Base-by-base conservation (phyloP, 2,888 invertebrate species). In the Clepsis dumicolana region DNA sequence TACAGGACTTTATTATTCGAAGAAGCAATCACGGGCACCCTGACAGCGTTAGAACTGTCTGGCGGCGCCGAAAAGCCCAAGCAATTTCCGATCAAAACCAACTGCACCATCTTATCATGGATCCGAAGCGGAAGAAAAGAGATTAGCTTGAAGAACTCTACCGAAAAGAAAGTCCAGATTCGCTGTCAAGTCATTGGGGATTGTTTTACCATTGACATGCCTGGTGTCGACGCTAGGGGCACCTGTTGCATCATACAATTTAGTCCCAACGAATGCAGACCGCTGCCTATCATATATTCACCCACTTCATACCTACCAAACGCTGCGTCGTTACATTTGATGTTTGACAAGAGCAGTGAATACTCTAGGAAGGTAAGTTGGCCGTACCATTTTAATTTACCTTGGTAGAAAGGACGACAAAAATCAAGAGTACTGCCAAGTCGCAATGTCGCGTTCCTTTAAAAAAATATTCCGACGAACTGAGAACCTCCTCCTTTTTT, bases 81-180 rank as follows among this genome's bases (percentile, higher is more conserved):
- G 73, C 65, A 74, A 0, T 93, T 93, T 70, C 93, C 93, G 0
- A 86, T 93, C 24, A 91, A 91, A 71, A 91, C 90, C 0, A 93
- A 86, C 69, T 77, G 83, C 71, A 81, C 75, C 41, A 77, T 77
- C 0, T 76, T 93, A 72, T 90, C 91, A 0, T 93, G 90, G 89
- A 87, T 92, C 3, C 80, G 88, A 1, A 64, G 83, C 0, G 92
- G 88, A 0, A 75, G 89, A 7, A 93, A 90, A 64, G 91, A 93
- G 60, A 77, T 93, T 0, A 92, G 89, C 63, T 70, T 93, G 64
- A 91, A 91, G 73, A 93, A 92, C 68, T 80, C 77, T 0, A 80
- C 81, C 0, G 81, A 90, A 27, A 89, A 82, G 60, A 91, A 88
- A 74, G 73, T 92, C 14, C 85, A 89, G 21, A 78, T 92, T 3